phyloP scores from a whole-genome alignment of 2,113 vertebrate species.

The Apteryx mantelli region DNA sequence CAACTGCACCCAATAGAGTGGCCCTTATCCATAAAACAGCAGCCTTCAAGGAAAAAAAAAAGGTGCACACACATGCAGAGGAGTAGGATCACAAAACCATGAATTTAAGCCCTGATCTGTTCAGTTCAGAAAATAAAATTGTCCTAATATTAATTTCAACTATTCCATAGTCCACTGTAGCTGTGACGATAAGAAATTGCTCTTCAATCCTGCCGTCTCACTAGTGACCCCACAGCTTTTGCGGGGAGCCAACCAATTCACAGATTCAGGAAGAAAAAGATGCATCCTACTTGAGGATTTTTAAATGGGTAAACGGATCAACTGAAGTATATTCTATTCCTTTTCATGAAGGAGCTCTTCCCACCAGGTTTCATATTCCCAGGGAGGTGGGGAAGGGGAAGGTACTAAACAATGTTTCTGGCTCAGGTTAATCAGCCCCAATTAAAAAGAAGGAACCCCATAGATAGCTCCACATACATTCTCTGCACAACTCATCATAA shows the following conservation, averaged over 20 bases:
- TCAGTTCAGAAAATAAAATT: not conserved
- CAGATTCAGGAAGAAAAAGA: not conserved
- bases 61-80: too few relatives aligned
- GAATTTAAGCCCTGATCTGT: too few relatives aligned
- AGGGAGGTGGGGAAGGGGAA: not conserved
- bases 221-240: not conserved
- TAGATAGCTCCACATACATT: not conserved
- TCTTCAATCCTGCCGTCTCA: not conserved
- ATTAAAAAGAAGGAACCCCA: not conserved
- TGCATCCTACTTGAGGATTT: not conserved
- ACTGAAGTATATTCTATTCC: not conserved
- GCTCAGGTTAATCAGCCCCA: not conserved
- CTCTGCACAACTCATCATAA: not conserved
- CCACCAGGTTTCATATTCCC: not conserved
- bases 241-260: not conserved
- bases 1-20: too few relatives aligned
- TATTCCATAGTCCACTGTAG: not conserved
- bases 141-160: not conserved
- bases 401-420: not conserved
- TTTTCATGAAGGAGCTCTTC: not conserved
- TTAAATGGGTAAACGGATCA: not conserved
- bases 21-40: too few relatives aligned
- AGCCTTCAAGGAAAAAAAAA: too few relatives aligned
- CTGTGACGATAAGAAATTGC: not conserved
- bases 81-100: too few relatives aligned